Conservation (phyloP, 2,113 vertebrate species). For the Pygoscelis adeliae region DNA sequence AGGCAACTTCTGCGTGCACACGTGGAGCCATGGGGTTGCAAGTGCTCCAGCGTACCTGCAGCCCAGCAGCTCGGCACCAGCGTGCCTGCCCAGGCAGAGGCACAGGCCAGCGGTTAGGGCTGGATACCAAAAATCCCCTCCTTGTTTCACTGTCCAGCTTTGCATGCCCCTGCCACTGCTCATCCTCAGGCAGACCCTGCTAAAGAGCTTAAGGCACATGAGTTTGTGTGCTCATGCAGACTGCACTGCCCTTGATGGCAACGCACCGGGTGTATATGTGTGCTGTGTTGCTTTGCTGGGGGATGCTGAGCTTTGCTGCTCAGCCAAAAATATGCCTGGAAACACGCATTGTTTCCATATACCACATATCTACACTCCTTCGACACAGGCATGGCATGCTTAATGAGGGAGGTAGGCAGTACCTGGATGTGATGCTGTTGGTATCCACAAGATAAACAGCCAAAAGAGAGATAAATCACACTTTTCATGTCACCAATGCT, state of each 20-base stretch:
- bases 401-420: background rate
- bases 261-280: rapidly evolving
- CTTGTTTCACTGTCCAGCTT: background rate
- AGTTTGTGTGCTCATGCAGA: background rate
- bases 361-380: background rate
- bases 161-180: background rate
- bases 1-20: rapidly evolving
- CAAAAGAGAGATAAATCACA: background rate
- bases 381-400: background rate
- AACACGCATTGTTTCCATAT: background rate
- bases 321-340: background rate
- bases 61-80: rapidly evolving
- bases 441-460: background rate
- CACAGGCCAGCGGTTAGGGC: background rate
- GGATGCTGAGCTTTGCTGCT: background rate
- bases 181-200: background rate
- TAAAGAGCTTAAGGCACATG: rapidly evolving
- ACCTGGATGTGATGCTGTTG: background rate
- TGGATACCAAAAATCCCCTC: background rate
- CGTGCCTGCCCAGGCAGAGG: background rate
- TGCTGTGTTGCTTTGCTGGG: background rate
- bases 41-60: background rate
- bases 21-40: rapidly evolving
- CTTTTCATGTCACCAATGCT: background rate
- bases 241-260: rapidly evolving